These are phyloP conservation scores for Liasis olivaceus DNA, from an alignment of 2,797 vertebrate species.

Conservation along the genomic window DNA sequence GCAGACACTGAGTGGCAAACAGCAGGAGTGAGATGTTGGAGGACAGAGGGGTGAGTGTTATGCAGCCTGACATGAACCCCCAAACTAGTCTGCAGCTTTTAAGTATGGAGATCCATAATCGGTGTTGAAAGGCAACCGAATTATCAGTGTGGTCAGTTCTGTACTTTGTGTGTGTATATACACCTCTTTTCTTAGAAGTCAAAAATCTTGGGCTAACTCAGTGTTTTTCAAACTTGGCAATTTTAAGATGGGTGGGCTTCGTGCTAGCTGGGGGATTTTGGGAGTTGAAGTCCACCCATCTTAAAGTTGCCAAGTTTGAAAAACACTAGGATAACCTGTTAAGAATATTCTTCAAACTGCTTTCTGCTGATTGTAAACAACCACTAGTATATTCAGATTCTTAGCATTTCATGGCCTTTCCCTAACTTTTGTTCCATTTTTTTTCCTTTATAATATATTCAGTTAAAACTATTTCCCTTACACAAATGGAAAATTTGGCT, in stretches of 20 bases:
- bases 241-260: neutral
- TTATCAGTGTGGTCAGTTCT: neutral
- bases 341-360: neutral
- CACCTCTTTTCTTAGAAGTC: neutral
- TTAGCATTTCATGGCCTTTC: constrained; percentile 39
- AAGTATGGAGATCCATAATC: too few species aligned
- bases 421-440: constrained; percentile 16
- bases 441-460: constrained; percentile 36
- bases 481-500: neutral
- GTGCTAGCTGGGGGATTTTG: neutral
- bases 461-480: constrained; percentile 38
- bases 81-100: neutral
- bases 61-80: too few species aligned
- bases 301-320: neutral
- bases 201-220: neutral
- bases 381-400: constrained; percentile 48
- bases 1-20: too few species aligned
- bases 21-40: neutral
- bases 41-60: too few species aligned
- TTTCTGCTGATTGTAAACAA: constrained; percentile 47
- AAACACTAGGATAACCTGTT: neutral
- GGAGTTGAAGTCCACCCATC: neutral
- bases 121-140: neutral
- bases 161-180: neutral
- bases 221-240: neutral